phyloP scores from a whole-genome alignment of 2,888 invertebrate species.

The Copidosoma aretas region DNA sequence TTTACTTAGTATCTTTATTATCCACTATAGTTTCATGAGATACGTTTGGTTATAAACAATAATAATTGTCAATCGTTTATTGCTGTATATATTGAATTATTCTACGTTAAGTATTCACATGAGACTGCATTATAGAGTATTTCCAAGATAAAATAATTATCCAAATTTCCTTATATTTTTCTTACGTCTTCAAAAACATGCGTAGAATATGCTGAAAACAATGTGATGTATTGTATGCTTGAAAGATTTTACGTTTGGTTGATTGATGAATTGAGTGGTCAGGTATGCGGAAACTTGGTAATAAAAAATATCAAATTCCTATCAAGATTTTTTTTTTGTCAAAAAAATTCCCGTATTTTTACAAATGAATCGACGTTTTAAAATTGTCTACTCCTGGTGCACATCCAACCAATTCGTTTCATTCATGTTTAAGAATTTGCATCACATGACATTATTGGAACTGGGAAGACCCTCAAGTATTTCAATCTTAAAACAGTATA shows the following conservation, averaged over 20 bases:
- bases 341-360: too few relatives aligned
- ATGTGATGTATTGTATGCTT: not conserved
- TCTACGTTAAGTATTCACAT: conserved; percentile 7
- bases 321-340: too few relatives aligned
- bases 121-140: not conserved
- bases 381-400: too few relatives aligned
- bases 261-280: not conserved
- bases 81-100: conserved; percentile 18
- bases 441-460: too few relatives aligned
- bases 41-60: conserved; percentile 12
- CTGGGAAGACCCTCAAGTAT: too few relatives aligned
- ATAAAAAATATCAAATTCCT: not conserved
- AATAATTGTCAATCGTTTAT: conserved; percentile 16
- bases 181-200: conserved; percentile 8
- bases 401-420: too few relatives aligned
- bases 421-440: too few relatives aligned
- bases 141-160: conserved; percentile 26
- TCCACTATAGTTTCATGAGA: conserved; percentile 28
- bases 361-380: too few relatives aligned
- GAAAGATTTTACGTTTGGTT: not conserved
- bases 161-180: conserved; percentile 4
- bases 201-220: not conserved
- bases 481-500: too few relatives aligned
- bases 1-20: conserved; percentile 17
- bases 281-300: not conserved